Evolutionary conservation across 2,888 invertebrate species (phyloP), one percentile per base, ranked within the genome.

Genomic region (Drepana falcataria): DNA sequence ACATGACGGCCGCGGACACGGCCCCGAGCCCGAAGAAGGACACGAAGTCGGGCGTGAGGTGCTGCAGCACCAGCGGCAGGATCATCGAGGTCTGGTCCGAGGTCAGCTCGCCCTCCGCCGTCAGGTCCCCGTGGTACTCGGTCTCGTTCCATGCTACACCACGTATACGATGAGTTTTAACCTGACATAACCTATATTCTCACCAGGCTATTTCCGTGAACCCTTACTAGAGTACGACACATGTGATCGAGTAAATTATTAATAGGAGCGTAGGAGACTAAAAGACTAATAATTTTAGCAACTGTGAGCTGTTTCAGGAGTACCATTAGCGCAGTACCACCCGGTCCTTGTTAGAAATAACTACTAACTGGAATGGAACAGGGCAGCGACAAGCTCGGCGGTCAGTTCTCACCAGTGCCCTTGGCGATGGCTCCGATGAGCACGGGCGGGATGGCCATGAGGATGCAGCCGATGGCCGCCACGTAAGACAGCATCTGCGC

Each of bases 1-100:
- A 99, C 99, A 99, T 99, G 63, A 99, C 99, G 34, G 99, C 99
- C 1, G 99, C 99, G 0, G 99, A 99, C 4, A 99, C 98, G 4
- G 99, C 99, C 0, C 99, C 99, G 63, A 99, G 93, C 4, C 99
- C 99, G 79, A 99, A 96, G 92, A 99, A 99, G 2, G 99, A 97
- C 35, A 99, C 97, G 83, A 96, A 96, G 81, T 96, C 95, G 0
- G 99, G 99, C 5, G 99, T 99, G 54, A 99, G 92, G 82, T 98
- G 97, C 86, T 99, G 99, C 73, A 99, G 92, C 51, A 99, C 99
- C 94, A 99, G 94, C 49, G 99, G 99, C 66, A 99, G 92, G 69
- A 99, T 98, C 96, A 99, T 96, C 75, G 97, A 97, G 1, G 96
- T 96, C 89, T 98, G 94, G 9, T 93, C 93, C 2, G 93, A 91